Percentiles rank a stretch among this genome's conserved stretches.
Evolutionary conservation across 2,113 vertebrate species (phyloP).

Genomic region (Caretta caretta): DNA sequence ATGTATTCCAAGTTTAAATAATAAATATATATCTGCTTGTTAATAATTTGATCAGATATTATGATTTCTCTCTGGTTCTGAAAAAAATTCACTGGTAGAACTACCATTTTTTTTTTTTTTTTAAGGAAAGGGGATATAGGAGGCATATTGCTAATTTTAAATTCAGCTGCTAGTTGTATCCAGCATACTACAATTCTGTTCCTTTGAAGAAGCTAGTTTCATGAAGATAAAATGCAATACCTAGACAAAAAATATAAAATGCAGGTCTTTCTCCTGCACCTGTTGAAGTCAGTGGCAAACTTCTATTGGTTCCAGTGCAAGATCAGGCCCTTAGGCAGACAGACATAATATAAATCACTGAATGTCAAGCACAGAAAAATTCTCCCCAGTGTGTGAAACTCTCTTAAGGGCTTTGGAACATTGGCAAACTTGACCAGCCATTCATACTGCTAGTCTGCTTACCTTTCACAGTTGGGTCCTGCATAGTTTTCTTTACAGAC

Average conservation of each 20-base stretch:
- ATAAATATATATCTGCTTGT: not conserved
- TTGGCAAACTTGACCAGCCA: not conserved
- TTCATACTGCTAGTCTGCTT: conserved; percentile 7
- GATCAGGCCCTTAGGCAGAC: not conserved
- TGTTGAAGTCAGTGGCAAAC: not conserved
- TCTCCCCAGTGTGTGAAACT: fast-evolving
- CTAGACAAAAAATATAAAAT: not conserved
- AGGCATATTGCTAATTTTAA: not conserved
- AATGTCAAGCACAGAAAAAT: not conserved
- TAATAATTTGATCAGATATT: not conserved
- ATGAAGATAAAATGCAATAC: not conserved
- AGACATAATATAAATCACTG: not conserved
- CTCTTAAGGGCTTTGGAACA: not conserved
- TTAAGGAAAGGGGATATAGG: not conserved
- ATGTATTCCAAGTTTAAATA: not conserved
- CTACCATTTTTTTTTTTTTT: not conserved
- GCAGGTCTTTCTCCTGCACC: not conserved
- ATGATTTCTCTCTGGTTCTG: not conserved
- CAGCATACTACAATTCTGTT: not conserved
- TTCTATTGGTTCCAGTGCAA: not conserved
- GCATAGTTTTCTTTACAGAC: conserved; percentile 93
- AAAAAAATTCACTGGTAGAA: not conserved
- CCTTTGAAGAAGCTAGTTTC: not conserved
- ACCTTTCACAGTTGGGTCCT: conserved; percentile 96
- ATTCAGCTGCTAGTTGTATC: not conserved